Base-by-base conservation (phyloP, 2,113 vertebrate species). In the Diphyllodes magnificus region DNA sequence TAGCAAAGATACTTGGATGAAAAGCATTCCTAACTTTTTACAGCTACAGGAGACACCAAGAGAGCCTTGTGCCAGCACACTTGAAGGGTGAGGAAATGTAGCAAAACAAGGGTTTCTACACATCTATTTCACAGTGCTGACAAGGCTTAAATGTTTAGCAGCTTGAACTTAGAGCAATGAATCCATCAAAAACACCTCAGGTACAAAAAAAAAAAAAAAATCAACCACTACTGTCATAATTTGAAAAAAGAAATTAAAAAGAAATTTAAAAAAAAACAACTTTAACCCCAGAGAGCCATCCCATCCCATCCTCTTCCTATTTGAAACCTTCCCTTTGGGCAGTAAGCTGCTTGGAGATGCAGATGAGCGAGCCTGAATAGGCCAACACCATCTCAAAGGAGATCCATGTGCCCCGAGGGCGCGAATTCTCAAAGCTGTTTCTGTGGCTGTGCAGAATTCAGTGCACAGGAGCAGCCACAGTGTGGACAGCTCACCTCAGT, bases 371-470 rank as follows among this genome's bases (percentile, higher is more conserved):
- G 31, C 7, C 27, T 31, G 44, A 56, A 27, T 2, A 4, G 15
- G n/a, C 11, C 59, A 69, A 31, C 37, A n/a, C 16, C 39, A 39
- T 11, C 17, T 24, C 1, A 4, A 57, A 37, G 42, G 4, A 8
- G 13, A 12, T 2, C 9, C 2, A 5, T 0, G 0, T 16, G 14
- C 3, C 40, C 11, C 2, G 1, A 6, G 37, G 31, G 19, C 11
- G 6, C 0, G 0, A 12, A 47, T 53, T 65, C 42, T 5, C 19
- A 12, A 4, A 0, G 0, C 12, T 6, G 10, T 23, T 50, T 25
- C 59, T 33, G 11, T 20, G 42, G 31, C 27, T 69, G 49, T 49
- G 30, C 53, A 30, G 19, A 72, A 33, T 9, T 76, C 42, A 6
- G 27, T 6, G 30, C 9, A 17, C 15, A 53, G 42, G 5, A 80